Base-by-base conservation (phyloP, 1,140 invertebrate genomes). In the Akabosia matsudoensis region DNA sequence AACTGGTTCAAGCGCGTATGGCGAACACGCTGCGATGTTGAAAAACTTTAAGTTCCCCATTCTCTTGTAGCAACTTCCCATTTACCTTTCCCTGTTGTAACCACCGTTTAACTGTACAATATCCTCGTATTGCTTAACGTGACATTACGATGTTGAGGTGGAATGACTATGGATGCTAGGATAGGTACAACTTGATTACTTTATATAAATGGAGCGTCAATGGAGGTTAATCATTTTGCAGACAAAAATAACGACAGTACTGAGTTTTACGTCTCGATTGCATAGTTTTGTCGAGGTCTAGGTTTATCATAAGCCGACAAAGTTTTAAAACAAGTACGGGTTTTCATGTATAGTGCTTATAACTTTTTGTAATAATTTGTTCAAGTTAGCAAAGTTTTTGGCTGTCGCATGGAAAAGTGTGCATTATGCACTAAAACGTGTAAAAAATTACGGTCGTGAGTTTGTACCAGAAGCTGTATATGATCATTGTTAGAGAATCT, bases 261-360 rank as follows among this genome's bases (percentile, higher is more conserved):
- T 24, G 54, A 22, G 54, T 10, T 61, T 10, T 10, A 22, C 24
- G 54, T 18, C 18, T 10, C 7, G 18, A 18, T 61, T 61, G 54
- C 24, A 22, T 61, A n/a, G n/a, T 61, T 22, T 61, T 67, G 24
- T 67, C 26, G 31, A 67, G 61, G 61, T 67, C 61, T 67, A 4
- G 61, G 61, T 31, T 45, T 45, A 45, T 7, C 7, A 18, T 45
- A 7, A 45, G 37, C 18, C 37, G 37, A 18, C 18, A 45, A 45
- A 45, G 37, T 45, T 45, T 45, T 45, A 18, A 45, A 45, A 45
- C 37, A 45, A n/a, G n/a, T n/a, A n/a, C n/a, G n/a, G n/a, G n/a
- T n/a, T n/a, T n/a, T n/a, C n/a, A n/a, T n/a, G n/a, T n/a, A 45
- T 18, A 45, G 18, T 45, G 7, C 18, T 18, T 45, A 61, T 4